Percentiles rank a stretch among this genome's conserved stretches.
phyloP scores from a whole-genome alignment of 2,113 vertebrate genomes.

The Fregata magnificens region DNA sequence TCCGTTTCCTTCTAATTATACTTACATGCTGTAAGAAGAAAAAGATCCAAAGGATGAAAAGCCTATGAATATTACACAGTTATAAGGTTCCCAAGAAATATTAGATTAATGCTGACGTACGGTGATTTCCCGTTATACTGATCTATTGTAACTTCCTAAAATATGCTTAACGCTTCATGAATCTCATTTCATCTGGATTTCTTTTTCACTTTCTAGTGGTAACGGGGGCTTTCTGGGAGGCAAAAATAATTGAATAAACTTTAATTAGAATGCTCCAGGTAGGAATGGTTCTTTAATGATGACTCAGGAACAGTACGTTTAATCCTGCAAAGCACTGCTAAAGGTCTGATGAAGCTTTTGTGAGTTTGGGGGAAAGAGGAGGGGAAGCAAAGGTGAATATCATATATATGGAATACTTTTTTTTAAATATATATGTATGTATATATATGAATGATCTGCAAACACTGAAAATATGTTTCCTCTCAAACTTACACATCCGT shows the following conservation, averaged over 20 bases:
- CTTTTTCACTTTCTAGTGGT: not conserved
- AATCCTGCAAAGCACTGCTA: not conserved
- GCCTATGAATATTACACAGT: not conserved
- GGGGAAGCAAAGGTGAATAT: not conserved
- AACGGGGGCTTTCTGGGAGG: not conserved
- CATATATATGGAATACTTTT: no score
- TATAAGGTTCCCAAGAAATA: not conserved
- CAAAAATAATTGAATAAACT: slow-evolving; percentile 10
- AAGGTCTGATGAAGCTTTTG: slow-evolving; percentile 1
- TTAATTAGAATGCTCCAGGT: slow-evolving; percentile 40
- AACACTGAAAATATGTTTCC: not conserved
- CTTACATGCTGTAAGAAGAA: not conserved
- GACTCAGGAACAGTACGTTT: not conserved
- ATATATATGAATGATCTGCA: not conserved
- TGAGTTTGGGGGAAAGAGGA: not conserved
- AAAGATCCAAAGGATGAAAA: not conserved
- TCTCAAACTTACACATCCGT: not conserved
- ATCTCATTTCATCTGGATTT: not conserved
- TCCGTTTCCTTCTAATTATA: not conserved
- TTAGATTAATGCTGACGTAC: not conserved
- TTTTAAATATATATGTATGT: not conserved
- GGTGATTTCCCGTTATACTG: not conserved
- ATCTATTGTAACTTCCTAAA: slow-evolving; percentile 19
- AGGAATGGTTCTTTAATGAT: not conserved
- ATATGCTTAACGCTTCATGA: not conserved